These are phyloP conservation scores for Geotrypetes seraphini DNA, from an alignment of 2,797 vertebrate species.

Conservation along the genomic window DNA sequence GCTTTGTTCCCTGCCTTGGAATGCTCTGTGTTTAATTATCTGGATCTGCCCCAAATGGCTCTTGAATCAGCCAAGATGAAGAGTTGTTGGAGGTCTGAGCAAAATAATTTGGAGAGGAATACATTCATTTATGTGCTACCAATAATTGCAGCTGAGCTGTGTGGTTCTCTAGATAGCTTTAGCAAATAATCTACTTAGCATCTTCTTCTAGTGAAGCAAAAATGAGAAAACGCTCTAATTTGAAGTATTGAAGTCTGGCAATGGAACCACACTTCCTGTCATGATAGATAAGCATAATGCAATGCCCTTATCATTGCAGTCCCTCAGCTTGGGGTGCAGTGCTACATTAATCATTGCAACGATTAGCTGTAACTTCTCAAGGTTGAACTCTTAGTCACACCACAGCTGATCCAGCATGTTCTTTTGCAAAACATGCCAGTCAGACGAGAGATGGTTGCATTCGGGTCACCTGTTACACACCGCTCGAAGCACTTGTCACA, in stretches of 20 bases:
- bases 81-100: not conserved
- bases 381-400: conserved; percentile 1
- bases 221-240: conserved; percentile 13
- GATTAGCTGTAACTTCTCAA: conserved; percentile 42
- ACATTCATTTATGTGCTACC: not conserved
- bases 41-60: conserved; percentile 10
- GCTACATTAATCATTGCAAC: conserved; percentile 67
- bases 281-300: conserved; percentile 57
- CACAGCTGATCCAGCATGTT: conserved; percentile 8
- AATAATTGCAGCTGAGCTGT: not conserved
- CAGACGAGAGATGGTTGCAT: conserved; percentile 1
- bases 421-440: conserved; percentile 2
- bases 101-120: not conserved
- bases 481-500: not conserved
- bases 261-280: conserved; percentile 48
- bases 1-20: not conserved
- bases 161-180: not conserved
- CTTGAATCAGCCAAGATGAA: conserved; percentile 9
- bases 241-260: conserved; percentile 42
- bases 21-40: not conserved
- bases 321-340: conserved; percentile 51
- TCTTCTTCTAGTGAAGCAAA: conserved; percentile 1
- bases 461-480: not conserved
- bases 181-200: not conserved
- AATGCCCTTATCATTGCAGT: conserved; percentile 60